Evolutionary conservation across 2,888 invertebrate species (phyloP), one percentile per base, ranked within the genome.

Genomic region (Ochropacha duplaris): DNA sequence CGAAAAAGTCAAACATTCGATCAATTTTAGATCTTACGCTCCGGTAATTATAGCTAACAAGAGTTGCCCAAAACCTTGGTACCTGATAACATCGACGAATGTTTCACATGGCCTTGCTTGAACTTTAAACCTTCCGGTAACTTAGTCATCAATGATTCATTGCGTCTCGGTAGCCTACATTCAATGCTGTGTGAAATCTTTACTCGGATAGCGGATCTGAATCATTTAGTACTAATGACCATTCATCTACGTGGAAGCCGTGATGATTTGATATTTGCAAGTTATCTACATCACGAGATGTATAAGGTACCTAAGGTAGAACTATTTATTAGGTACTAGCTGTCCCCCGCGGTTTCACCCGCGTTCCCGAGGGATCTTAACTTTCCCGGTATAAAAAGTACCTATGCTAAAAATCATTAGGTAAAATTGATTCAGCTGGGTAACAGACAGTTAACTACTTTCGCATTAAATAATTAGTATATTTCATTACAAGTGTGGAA

Each of bases 121-220:
- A 56, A 57, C 61, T 71, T 60, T 61, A 70, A 70, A 58, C 70
- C 71, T 77, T 74, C 69, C 68, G 66, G 55, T 65, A 60, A 57
- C 61, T 86, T 78, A 84, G 79, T 84, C 85, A 85, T 78, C 71
- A 78, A 76, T 82, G 85, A 85, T 79, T 86, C 87, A 86, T n/a
- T 4, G n/a, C 71, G 66, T 57, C 65, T 70, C 63, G 12, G 19
- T 44, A n/a, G n/a, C n/a, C n/a, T n/a, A 31, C 52, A 31, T 71
- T 67, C 66, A 61, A 64, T 66, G 74, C 68, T 70, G 71, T 60
- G 65, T 75, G 72, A 66, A 71, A 72, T 70, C 65, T 68, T 71
- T 61, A 59, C 56, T 57, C 54, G 51, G 26, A 55, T 54, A 56
- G 56, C 58, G 56, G 54, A 61, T 52, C 55, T 69, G 64, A 68